Evolutionary conservation across 2,888 invertebrate genomes (phyloP).

Genomic region (Cantharis rufa): DNA sequence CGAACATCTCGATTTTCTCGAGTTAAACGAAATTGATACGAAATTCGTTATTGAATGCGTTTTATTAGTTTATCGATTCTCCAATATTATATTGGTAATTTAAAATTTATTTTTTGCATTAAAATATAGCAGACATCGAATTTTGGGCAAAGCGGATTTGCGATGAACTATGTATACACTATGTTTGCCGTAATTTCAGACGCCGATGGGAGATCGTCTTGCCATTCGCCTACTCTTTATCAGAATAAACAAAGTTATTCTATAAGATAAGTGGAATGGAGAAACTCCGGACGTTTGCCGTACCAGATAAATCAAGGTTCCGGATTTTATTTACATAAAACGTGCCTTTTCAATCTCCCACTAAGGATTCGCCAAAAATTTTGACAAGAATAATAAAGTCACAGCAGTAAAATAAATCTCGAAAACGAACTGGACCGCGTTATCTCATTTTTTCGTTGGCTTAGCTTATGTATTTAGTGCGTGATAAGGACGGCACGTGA

Average conservation of each 20-base stretch:
- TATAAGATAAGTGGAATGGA: conserved; percentile 15
- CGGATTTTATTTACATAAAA: conserved; percentile 17
- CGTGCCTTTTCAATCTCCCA: conserved; percentile 20
- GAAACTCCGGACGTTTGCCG: conserved; percentile 10
- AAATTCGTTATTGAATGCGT: conserved; percentile 17
- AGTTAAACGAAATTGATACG: conserved; percentile 17
- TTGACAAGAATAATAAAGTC: conserved; percentile 12
- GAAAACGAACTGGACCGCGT: conserved; percentile 8
- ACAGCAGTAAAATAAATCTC: conserved; percentile 13
- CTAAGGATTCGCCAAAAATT: not conserved
- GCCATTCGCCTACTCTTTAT: conserved; percentile 8
- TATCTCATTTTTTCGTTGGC: conserved; percentile 34
- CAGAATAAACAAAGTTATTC: conserved; percentile 22
- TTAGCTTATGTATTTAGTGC: conserved; percentile 39
- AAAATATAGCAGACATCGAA: not conserved
- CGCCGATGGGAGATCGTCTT: conserved; percentile 10
- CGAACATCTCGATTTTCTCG: conserved; percentile 14
- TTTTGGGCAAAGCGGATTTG: not conserved
- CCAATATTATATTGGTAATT: not conserved
- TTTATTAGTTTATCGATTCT: conserved; percentile 15
- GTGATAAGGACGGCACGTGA: conserved; percentile 45
- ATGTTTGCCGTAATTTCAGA: conserved; percentile 15
- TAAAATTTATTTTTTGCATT: not conserved
- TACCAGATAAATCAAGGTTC: conserved; percentile 10
- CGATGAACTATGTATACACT: not conserved